These are phyloP conservation scores for Axea sp. DNA, from an alignment of 2,888 invertebrate genomes.

Conservation along the genomic window DNA sequence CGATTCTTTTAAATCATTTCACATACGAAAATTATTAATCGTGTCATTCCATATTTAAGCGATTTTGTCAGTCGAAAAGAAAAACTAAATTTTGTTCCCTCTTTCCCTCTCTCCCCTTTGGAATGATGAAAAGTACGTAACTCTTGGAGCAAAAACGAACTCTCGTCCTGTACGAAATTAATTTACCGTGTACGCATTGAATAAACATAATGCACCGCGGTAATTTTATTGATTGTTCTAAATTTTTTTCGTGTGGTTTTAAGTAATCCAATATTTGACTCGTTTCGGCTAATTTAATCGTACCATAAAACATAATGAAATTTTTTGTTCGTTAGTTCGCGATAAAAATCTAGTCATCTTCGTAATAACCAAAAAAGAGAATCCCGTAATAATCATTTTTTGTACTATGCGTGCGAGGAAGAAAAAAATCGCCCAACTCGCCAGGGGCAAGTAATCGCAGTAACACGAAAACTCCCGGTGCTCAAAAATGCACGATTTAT, in stretches of 20 bases:
- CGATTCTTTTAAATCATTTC: constrained; percentile 31
- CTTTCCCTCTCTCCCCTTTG: background rate
- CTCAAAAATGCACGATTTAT: constrained; percentile 23
- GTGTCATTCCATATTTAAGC: constrained; percentile 22
- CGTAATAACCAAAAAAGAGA: constrained; percentile 41
- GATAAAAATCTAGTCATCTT: constrained; percentile 52
- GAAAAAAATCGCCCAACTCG: constrained; percentile 10
- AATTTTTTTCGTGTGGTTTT: constrained; percentile 24
- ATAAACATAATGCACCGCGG: constrained; percentile 23
- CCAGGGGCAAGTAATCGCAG: constrained; percentile 16
- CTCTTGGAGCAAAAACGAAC: too few relatives aligned
- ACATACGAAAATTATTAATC: constrained; percentile 8
- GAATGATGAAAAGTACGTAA: too few relatives aligned
- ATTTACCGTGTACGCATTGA: constrained; percentile 3
- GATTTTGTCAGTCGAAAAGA: constrained; percentile 3
- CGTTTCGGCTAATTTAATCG: constrained; percentile 28
- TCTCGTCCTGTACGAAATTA: background rate
- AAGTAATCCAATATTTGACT: constrained; percentile 38
- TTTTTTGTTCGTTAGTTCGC: constrained; percentile 26
- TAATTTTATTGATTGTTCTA: constrained; percentile 48
- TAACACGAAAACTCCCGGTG: constrained; percentile 20
- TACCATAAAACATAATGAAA: constrained; percentile 47
- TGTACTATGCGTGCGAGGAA: constrained; percentile 4
- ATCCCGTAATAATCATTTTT: constrained; percentile 42
- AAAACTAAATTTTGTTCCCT: background rate